Percentiles rank a stretch among this genome's conserved stretches.
Conservation (phyloP, 1,140 invertebrate genomes). For the Zaprionus camerounensis region DNA sequence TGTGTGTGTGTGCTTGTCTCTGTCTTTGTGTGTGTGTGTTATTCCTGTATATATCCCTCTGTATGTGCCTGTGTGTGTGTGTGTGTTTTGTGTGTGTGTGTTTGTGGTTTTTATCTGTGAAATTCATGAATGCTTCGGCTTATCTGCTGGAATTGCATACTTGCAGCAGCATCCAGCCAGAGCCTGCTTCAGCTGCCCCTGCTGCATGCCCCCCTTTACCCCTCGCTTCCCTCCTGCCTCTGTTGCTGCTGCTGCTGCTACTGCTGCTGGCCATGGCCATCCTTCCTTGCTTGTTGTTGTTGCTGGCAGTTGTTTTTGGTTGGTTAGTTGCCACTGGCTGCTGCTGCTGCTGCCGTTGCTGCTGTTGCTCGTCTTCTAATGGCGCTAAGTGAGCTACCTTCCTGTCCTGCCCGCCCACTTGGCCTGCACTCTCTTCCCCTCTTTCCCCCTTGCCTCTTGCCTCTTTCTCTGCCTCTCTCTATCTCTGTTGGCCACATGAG, state of each 20-base stretch:
- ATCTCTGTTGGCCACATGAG: conserved; percentile 22
- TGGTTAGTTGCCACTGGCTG: conserved; percentile 18
- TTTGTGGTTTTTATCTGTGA: conserved; percentile 75
- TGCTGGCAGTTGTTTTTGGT: conserved; percentile 31
- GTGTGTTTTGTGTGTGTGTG: conserved; percentile 38
- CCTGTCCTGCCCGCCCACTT: not conserved
- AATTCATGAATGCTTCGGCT: conserved; percentile 83
- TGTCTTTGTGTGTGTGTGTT: conserved; percentile 33
- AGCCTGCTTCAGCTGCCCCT: conserved; percentile 3
- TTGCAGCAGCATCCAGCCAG: conserved; percentile 54
- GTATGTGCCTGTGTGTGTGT: not conserved
- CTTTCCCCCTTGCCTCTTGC: not conserved
- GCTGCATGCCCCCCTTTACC: not conserved
- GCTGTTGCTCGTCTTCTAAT: conserved; percentile 67
- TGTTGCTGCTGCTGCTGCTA: not conserved
- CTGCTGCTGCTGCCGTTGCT: not conserved
- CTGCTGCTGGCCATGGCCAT: conserved; percentile 6
- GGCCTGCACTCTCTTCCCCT: not conserved
- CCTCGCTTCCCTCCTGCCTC: conserved; percentile 1
- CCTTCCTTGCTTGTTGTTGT: conserved; percentile 29
- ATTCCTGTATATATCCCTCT: conserved; percentile 18
- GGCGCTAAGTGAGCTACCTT: conserved; percentile 72
- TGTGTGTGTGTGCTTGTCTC: not conserved
- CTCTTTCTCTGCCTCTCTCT: not conserved
- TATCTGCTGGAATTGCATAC: conserved; percentile 81